Evolutionary conservation across 1,140 invertebrate species (phyloP).

Genomic region (Dufourea novaeangliae): DNA sequence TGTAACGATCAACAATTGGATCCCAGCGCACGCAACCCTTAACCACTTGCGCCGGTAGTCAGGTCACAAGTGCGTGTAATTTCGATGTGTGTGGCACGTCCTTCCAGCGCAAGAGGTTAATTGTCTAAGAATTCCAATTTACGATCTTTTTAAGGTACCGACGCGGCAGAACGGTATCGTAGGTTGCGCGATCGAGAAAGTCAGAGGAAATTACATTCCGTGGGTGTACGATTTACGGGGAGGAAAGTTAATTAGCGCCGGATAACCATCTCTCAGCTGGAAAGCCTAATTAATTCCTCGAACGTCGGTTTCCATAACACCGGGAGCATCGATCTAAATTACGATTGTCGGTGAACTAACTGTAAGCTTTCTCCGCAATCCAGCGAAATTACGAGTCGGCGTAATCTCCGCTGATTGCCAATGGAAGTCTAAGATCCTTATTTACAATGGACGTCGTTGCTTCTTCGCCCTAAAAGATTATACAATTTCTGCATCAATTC

Average conservation of each 20-base stretch:
- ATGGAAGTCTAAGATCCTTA: constrained; percentile 24
- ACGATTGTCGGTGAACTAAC: constrained; percentile 57
- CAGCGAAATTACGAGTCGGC: constrained; percentile 50
- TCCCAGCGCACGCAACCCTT: too few relatives aligned
- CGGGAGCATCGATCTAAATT: constrained; percentile 58
- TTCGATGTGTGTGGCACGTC: too few relatives aligned
- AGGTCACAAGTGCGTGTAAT: too few relatives aligned
- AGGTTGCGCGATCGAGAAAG: background rate
- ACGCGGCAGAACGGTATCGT: background rate
- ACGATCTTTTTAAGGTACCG: background rate
- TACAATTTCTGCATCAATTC: background rate
- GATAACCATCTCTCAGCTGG: constrained; percentile 19
- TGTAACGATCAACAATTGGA: too few relatives aligned
- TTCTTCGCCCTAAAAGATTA: background rate
- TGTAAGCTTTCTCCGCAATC: constrained; percentile 49
- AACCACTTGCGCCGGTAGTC: too few relatives aligned
- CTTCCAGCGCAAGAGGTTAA: too few relatives aligned
- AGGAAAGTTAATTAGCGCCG: constrained; percentile 26
- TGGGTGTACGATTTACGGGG: background rate
- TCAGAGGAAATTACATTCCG: background rate
- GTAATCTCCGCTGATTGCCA: constrained; percentile 52
- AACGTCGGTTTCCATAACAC: constrained; percentile 48
- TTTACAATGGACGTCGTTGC: constrained; percentile 12
- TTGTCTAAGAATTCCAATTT: background rate
- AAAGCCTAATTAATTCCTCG: constrained; percentile 50